Percentiles rank a stretch among this genome's conserved stretches.
These are phyloP conservation scores for Aulostomus chinensis DNA, from an alignment of 2,797 vertebrate species.

Conservation along the genomic window DNA sequence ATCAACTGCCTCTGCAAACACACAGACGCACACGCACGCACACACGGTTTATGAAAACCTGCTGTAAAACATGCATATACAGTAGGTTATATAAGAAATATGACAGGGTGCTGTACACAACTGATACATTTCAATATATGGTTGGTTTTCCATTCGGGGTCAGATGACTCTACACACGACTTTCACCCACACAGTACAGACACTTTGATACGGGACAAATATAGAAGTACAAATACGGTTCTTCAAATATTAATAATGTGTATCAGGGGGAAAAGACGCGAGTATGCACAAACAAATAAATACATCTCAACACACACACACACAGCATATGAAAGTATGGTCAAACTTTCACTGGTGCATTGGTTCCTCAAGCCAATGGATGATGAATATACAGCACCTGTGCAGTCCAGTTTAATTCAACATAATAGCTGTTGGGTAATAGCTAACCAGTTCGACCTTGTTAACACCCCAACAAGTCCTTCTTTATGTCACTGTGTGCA, in stretches of 20 bases:
- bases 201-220: too few relatives aligned
- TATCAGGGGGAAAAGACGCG: background rate
- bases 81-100: slow-evolving; percentile 19
- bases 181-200: slow-evolving; percentile 2
- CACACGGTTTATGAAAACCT: background rate
- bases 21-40: slow-evolving; percentile 3
- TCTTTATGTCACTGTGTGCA: too few relatives aligned
- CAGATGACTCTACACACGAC: background rate
- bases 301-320: background rate
- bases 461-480: too few relatives aligned
- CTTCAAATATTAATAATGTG: background rate
- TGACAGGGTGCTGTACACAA: slow-evolving; percentile 1
- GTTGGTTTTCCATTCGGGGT: background rate
- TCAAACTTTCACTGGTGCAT: too few relatives aligned
- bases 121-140: slow-evolving; percentile 14
- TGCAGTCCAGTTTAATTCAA: too few relatives aligned
- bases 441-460: too few relatives aligned
- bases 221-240: too few relatives aligned
- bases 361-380: too few relatives aligned
- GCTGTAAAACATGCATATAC: background rate
- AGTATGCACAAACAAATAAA: background rate
- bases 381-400: too few relatives aligned
- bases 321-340: too few relatives aligned
- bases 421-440: too few relatives aligned
- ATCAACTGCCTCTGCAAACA: background rate